phyloP scores from a whole-genome alignment of 2,888 invertebrate genomes.

The Willowsia nigromaculata region DNA sequence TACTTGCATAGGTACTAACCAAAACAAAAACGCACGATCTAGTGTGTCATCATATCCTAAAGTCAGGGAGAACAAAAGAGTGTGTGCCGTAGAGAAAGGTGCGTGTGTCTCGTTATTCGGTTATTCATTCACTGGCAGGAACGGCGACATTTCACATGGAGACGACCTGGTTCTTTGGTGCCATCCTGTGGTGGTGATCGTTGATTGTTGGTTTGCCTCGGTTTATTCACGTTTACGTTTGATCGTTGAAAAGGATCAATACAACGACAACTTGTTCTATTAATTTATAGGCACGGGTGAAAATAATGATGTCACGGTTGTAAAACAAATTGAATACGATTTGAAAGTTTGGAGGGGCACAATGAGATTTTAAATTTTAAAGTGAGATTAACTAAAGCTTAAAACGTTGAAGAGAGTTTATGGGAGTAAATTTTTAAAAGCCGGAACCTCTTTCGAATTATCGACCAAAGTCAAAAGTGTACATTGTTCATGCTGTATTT shows the following conservation, averaged over 20 bases:
- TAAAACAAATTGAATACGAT: not conserved
- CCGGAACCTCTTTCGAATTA: too few species aligned
- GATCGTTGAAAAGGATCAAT: slow-evolving; percentile 27
- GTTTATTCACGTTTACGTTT: too few species aligned
- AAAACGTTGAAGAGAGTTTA: not conserved
- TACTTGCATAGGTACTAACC: not conserved
- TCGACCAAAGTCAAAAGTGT: too few species aligned
- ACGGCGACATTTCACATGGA: slow-evolving; percentile 18
- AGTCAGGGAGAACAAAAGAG: too few species aligned
- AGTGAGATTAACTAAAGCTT: not conserved
- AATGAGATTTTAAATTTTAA: not conserved
- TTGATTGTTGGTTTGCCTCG: too few species aligned
- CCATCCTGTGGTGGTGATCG: slow-evolving; percentile 11
- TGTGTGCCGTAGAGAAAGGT: not conserved
- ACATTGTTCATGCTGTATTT: not conserved
- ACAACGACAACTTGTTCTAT: not conserved
- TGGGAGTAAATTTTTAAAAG: not conserved
- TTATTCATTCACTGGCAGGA: not conserved
- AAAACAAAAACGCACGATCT: too few species aligned
- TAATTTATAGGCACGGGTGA: not conserved
- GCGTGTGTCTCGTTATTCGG: not conserved
- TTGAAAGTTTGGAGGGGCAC: not conserved
- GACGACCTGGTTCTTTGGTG: slow-evolving; percentile 41
- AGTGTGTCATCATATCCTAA: too few species aligned
- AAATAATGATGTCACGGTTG: not conserved